Percentiles rank a stretch among this genome's conserved stretches.
Evolutionary conservation across 2,113 vertebrate genomes (phyloP).

Genomic region (Beaufortia kweichowensis): DNA sequence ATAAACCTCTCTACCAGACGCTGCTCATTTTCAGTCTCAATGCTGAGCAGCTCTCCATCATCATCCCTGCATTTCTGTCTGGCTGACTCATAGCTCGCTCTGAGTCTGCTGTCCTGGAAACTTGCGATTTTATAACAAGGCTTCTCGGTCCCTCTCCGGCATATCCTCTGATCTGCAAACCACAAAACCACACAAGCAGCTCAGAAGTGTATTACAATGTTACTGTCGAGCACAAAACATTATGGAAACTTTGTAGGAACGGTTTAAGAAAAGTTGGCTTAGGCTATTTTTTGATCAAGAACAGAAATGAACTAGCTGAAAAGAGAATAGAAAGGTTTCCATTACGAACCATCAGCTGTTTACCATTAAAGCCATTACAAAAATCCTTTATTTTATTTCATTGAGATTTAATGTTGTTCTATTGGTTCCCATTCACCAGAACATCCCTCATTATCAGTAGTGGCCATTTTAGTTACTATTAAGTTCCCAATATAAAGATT

Average conservation of each 20-base stretch:
- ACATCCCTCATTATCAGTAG: too few relatives aligned
- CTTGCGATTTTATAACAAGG: slow-evolving; percentile 91
- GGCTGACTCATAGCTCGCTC: slow-evolving; percentile 82
- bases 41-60: slow-evolving; percentile 83
- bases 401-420: too few relatives aligned
- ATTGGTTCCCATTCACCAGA: too few relatives aligned
- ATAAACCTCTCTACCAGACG: slow-evolving; percentile 83
- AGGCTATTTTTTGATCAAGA: neutral
- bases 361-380: too few relatives aligned
- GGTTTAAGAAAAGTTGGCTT: neutral
- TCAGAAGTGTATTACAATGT: too few relatives aligned
- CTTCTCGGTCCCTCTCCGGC: slow-evolving; percentile 81
- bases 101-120: slow-evolving; percentile 79
- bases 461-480: too few relatives aligned
- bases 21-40: slow-evolving; percentile 87
- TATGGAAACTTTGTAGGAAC: neutral
- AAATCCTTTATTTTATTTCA: too few relatives aligned
- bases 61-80: slow-evolving; percentile 77
- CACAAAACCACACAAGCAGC: neutral
- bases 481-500: too few relatives aligned
- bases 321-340: too few relatives aligned
- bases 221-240: neutral
- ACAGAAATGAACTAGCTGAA: too few relatives aligned
- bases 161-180: slow-evolving; percentile 83
- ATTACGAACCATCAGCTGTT: too few relatives aligned